A percentile compares a stretch with the other conserved stretches of the same genome.
Evolutionary conservation across 2,888 invertebrate species (phyloP).

Genomic region (Zygogramma bicolorata): DNA sequence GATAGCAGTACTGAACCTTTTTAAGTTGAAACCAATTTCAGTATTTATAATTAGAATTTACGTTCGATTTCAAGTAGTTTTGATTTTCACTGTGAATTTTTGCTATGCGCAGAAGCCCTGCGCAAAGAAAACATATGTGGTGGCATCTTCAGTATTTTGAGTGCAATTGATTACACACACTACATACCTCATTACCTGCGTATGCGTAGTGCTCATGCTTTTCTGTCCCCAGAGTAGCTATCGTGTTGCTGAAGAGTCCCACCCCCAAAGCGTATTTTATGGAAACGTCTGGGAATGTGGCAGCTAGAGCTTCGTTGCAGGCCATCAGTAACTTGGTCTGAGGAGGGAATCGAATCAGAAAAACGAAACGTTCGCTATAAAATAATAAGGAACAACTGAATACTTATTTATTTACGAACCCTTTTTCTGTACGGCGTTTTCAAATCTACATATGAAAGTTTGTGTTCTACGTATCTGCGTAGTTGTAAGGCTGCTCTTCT

Average conservation of each 20-base stretch:
- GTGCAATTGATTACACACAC: background rate
- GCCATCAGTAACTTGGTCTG: slow-evolving; percentile 82
- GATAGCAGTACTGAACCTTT: too few relatives aligned
- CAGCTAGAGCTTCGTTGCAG: slow-evolving; percentile 80
- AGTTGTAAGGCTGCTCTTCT: slow-evolving; percentile 77
- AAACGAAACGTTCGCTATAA: background rate
- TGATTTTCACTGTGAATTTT: too few relatives aligned
- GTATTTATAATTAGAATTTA: too few relatives aligned
- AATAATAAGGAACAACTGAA: background rate
- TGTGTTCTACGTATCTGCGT: slow-evolving; percentile 75
- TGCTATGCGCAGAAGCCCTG: too few relatives aligned
- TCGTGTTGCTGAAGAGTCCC: slow-evolving; percentile 79
- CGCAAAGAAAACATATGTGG: background rate
- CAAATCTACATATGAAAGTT: slow-evolving; percentile 75
- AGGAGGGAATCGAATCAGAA: slow-evolving; percentile 43
- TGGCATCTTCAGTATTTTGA: background rate
- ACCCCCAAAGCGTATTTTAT: slow-evolving; percentile 84
- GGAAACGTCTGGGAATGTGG: slow-evolving; percentile 78
- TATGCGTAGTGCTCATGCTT: slow-evolving; percentile 78
- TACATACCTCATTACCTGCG: slow-evolving; percentile 76
- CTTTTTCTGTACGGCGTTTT: slow-evolving; percentile 74
- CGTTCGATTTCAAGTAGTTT: too few relatives aligned
- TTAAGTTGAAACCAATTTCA: too few relatives aligned
- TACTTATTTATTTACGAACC: slow-evolving; percentile 63
- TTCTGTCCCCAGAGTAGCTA: slow-evolving; percentile 82